Evolutionary conservation across 1,140 invertebrate species (phyloP), one percentile per base, ranked within the genome.

Genomic region (Tetragnatha versicolor): DNA sequence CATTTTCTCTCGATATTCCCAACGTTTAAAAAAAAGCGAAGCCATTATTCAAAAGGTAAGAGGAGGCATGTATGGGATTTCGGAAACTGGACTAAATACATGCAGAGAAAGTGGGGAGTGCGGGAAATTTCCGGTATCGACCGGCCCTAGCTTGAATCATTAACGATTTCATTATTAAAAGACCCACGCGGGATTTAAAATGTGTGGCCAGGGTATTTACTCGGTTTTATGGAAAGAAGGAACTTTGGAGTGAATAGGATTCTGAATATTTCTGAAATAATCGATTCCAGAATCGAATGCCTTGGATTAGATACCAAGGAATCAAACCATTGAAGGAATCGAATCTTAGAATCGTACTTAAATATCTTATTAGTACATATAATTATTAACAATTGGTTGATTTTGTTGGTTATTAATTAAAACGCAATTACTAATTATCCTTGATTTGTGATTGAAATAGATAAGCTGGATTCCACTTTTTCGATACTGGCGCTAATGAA

Each of bases 11-110:
- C 65, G n/a, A n/a, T n/a, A n/a, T 14, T 14, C 33, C 27, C 25
- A 55, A 39, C 68, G 68, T 53, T 70, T 70, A 70, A 55, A 55
- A 53, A 29, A 47, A 53, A 35, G 47, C 47, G 22, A 12, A 12
- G 33, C 20, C 68, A 70, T 70, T 70, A 70, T 35, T 70, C 68
- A 70, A 70, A n/a, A 70, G 33, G 33, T 37, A 51, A 29, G 33
- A 55, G 68, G 55, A 70, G 31, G 6, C 51, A n/a, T n/a, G n/a
- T n/a, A 29, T 35, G 10, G 39, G 20, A 55, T 20, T 53, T 27
- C 22, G 10, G 51, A 47, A 17, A 25, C 68, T 53, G 35, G 55
- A 70, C 37, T 53, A 70, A 53, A 17, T 3, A 2, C 10, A 2
- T 31, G 31, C 5, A 47, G 25, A 63, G n/a, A 12, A 27, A n/a